Evolutionary conservation across 2,888 invertebrate genomes (phyloP).

Genomic region (Drosophila tripunctata): DNA sequence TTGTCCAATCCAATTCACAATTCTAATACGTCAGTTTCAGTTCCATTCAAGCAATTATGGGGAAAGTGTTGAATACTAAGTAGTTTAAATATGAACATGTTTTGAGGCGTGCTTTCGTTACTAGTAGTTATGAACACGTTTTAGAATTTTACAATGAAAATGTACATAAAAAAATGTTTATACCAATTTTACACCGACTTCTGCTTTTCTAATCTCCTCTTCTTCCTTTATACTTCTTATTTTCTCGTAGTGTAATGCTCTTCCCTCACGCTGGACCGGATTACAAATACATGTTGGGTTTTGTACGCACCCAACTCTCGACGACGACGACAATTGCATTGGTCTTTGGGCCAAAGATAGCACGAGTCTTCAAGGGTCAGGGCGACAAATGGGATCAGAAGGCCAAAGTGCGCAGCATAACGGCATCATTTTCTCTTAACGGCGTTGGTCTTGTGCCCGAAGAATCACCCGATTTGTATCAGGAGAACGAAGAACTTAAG

Average conservation of each 20-base stretch:
- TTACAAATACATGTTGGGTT: constrained; percentile 95
- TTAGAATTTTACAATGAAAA: background rate
- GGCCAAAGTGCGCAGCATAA: constrained; percentile 92
- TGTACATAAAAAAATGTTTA: background rate
- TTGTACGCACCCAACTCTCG: constrained; percentile 95
- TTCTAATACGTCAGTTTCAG: too few relatives aligned
- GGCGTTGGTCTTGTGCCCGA: constrained; percentile 94
- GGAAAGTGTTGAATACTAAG: too few relatives aligned
- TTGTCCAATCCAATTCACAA: too few relatives aligned
- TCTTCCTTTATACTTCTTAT: background rate
- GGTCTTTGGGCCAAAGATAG: constrained; percentile 87
- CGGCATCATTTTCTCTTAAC: constrained; percentile 93
- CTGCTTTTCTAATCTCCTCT: background rate
- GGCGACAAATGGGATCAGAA: constrained; percentile 96
- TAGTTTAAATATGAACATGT: too few relatives aligned
- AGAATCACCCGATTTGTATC: constrained; percentile 93
- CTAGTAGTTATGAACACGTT: background rate
- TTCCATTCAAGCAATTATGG: too few relatives aligned
- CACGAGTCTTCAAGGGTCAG: constrained; percentile 92
- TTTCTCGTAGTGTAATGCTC: constrained; percentile 89
- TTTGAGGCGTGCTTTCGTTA: too few relatives aligned
- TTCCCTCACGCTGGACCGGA: constrained; percentile 95
- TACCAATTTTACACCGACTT: background rate
- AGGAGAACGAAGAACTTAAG: constrained; percentile 96
- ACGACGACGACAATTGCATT: constrained; percentile 89